phyloP scores from a whole-genome alignment of 2,113 vertebrate species.

The Agelaius phoeniceus region DNA sequence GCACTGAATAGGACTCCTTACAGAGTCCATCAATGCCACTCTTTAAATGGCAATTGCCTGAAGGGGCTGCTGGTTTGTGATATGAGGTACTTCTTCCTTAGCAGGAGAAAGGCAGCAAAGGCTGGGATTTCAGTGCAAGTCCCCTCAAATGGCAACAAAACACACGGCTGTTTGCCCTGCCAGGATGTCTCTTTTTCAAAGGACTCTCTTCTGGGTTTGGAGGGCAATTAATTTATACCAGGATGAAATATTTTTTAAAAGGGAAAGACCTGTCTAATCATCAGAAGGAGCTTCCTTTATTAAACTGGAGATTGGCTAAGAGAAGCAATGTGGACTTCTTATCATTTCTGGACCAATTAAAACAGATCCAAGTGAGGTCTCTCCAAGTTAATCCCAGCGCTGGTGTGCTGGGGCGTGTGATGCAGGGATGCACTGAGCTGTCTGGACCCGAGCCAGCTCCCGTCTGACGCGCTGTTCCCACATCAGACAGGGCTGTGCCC shows the following conservation, averaged over 20 bases:
- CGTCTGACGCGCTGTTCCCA: constrained; percentile 24
- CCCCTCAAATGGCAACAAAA: constrained; percentile 14
- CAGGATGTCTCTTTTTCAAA: constrained; percentile 28
- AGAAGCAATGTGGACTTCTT: neutral
- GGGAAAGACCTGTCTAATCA: neutral
- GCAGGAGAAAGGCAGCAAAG: constrained; percentile 12
- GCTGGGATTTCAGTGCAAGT: neutral
- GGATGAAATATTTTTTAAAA: neutral
- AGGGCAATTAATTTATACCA: constrained; percentile 25
- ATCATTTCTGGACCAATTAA: constrained; percentile 43
- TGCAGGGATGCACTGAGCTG: neutral
- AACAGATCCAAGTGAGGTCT: neutral
- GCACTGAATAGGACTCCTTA: constrained; percentile 64
- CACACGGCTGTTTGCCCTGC: neutral
- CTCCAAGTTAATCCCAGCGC: neutral
- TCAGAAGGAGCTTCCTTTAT: constrained; percentile 10
- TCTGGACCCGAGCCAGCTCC: constrained; percentile 1
- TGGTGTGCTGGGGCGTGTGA: neutral
- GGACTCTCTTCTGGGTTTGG: neutral
- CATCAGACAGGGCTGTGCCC: constrained; percentile 24
- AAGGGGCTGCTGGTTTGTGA: constrained; percentile 60
- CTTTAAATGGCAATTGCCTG: constrained; percentile 69
- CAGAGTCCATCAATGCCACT: constrained; percentile 62
- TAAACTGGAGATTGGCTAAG: neutral
- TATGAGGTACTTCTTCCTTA: constrained; percentile 66